Conservation (phyloP, 1,140 invertebrate species). For the Eurytemora carolleeae region DNA sequence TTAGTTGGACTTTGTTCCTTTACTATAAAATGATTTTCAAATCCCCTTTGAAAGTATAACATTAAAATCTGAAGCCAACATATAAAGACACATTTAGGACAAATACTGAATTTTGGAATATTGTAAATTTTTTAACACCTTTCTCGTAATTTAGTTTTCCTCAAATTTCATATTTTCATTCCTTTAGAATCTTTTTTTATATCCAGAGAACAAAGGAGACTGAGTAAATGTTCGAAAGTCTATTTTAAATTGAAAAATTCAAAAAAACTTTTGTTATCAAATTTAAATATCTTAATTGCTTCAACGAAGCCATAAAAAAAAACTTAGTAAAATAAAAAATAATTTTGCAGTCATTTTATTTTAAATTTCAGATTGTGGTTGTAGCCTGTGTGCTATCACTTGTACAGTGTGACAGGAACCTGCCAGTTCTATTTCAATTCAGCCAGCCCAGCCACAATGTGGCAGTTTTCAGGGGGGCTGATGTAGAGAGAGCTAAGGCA, state of each 20-base stretch:
- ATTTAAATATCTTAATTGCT: background rate
- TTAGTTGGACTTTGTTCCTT: too few species aligned
- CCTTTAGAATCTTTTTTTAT: background rate
- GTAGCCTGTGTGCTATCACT: too few species aligned
- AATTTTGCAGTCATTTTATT: background rate
- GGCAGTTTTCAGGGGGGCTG: constrained; percentile 8
- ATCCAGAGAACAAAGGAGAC: background rate
- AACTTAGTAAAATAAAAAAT: background rate
- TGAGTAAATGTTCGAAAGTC: too few species aligned
- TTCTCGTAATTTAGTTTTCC: background rate
- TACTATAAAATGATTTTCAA: background rate
- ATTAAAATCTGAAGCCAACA: too few species aligned
- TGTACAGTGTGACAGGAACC: background rate
- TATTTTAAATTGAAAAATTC: background rate
- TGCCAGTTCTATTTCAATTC: constrained; percentile 9
- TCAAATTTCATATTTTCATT: background rate
- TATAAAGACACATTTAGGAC: background rate
- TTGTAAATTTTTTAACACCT: constrained; percentile 1
- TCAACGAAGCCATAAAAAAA: background rate
- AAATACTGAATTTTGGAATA: background rate
- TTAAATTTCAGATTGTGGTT: background rate
- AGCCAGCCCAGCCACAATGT: constrained; percentile 6
- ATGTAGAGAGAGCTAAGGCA: constrained; percentile 2
- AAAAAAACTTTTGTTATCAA: constrained; percentile 3
- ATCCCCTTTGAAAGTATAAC: too few species aligned